Percentiles rank a stretch among this genome's conserved stretches.
phyloP scores from a whole-genome alignment of 2,888 invertebrate genomes.

The Lasioglossum oenotherae region DNA sequence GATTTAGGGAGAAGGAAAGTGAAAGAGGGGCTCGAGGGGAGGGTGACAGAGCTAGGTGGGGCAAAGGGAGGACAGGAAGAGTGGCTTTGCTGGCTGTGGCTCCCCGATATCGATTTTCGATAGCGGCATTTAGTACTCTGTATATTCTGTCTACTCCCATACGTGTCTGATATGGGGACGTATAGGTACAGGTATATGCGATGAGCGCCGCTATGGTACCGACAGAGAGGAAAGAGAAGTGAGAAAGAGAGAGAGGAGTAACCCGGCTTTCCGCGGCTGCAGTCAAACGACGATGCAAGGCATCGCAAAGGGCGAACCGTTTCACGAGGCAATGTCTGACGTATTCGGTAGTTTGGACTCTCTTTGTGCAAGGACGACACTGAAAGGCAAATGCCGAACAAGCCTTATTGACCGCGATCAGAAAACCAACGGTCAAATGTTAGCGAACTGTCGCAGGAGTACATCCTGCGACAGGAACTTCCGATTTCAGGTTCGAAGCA shows the following conservation, averaged over 20 bases:
- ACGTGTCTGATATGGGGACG: slow-evolving; percentile 77
- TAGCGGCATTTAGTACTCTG: slow-evolving; percentile 82
- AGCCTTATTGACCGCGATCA: neutral
- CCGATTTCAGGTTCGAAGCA: neutral
- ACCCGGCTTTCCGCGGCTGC: slow-evolving; percentile 67
- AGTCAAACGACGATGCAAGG: slow-evolving; percentile 71
- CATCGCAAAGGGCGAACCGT: slow-evolving; percentile 63
- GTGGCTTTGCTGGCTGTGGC: slow-evolving; percentile 78
- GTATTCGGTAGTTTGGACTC: slow-evolving; percentile 33
- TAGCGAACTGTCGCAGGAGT: neutral
- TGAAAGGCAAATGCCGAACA: slow-evolving; percentile 31
- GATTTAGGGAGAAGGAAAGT: slow-evolving; percentile 57
- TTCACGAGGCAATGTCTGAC: slow-evolving; percentile 54
- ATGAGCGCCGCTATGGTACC: slow-evolving; percentile 65
- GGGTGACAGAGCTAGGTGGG: slow-evolving; percentile 12
- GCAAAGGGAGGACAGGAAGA: slow-evolving; percentile 69
- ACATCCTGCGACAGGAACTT: neutral
- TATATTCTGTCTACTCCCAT: slow-evolving; percentile 81
- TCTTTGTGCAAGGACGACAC: slow-evolving; percentile 21
- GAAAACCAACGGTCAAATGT: neutral
- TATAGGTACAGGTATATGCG: slow-evolving; percentile 66
- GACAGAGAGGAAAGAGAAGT: neutral
- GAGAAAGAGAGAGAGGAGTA: slow-evolving; percentile 13
- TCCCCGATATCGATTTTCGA: slow-evolving; percentile 83
- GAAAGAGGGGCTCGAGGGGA: slow-evolving; percentile 47